phyloP scores from a whole-genome alignment of 2,888 invertebrate genomes.

The Acrobeloides nanus region DNA sequence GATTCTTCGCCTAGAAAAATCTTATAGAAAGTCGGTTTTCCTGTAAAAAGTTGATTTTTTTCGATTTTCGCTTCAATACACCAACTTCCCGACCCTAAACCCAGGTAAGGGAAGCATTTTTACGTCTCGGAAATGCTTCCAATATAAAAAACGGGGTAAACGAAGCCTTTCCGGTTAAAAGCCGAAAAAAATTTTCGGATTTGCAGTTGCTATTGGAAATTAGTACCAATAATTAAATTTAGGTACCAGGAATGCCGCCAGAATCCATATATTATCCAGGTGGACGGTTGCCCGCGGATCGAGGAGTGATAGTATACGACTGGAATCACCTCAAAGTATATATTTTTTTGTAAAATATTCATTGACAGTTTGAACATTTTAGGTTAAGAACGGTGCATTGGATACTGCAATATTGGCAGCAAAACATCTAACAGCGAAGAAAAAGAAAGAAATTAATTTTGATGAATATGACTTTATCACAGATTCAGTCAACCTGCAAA shows the following conservation, averaged over 20 bases:
- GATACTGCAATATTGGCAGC: conserved; percentile 50
- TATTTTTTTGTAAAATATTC: background rate
- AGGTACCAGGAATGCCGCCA: conserved; percentile 45
- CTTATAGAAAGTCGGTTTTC: no score
- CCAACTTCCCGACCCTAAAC: no score
- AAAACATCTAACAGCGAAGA: conserved; percentile 34
- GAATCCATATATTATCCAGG: conserved; percentile 51
- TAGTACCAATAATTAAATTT: conserved; percentile 6
- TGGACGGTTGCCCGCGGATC: conserved; percentile 46
- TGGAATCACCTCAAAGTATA: conserved; percentile 29
- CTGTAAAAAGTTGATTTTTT: no score
- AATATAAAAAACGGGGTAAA: no score
- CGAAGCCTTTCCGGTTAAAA: no score
- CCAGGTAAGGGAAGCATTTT: no score
- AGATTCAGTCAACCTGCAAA: conserved; percentile 53
- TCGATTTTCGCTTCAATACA: no score
- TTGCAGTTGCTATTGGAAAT: no score
- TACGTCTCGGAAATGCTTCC: no score
- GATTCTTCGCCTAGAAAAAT: no score
- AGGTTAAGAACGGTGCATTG: conserved; percentile 40
- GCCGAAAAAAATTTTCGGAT: no score
- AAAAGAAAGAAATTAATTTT: conserved; percentile 50
- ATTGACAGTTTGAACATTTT: conserved; percentile 7
- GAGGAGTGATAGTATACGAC: conserved; percentile 52
- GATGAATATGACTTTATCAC: conserved; percentile 52